Evolutionary conservation across 2,113 vertebrate species (phyloP).

Genomic region (Callionymus lyra): DNA sequence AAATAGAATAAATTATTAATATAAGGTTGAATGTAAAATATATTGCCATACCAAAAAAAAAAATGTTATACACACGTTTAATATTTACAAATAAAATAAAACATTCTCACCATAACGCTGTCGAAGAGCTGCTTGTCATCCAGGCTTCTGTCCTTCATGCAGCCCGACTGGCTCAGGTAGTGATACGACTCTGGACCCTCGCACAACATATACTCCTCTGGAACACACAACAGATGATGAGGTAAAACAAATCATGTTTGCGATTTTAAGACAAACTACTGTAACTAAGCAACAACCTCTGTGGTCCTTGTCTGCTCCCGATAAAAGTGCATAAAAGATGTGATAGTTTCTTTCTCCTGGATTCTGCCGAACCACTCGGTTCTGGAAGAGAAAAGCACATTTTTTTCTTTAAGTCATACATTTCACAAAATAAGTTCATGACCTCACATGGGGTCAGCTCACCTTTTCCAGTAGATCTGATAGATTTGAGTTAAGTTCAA

Average conservation of each 20-base stretch:
- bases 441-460: constrained; percentile 2
- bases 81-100: no score
- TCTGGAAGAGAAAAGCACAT: constrained; percentile 57
- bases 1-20: no score
- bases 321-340: constrained; percentile 82
- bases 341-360: constrained; percentile 85
- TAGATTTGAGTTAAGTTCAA: constrained; percentile 43
- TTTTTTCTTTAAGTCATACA: background rate
- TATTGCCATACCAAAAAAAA: no score
- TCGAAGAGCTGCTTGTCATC: constrained; percentile 77
- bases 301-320: constrained; percentile 70
- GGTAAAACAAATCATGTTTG: background rate
- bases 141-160: constrained; percentile 71
- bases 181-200: constrained; percentile 71
- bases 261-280: background rate
- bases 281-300: constrained; percentile 62
- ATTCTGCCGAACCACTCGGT: constrained; percentile 84
- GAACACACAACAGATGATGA: constrained; percentile 10
- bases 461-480: constrained; percentile 73
- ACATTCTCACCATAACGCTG: constrained; percentile 83
- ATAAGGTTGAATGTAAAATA: no score
- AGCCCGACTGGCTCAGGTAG: constrained; percentile 82
- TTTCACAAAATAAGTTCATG: background rate
- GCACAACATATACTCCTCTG: constrained; percentile 75
- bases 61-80: no score